phyloP scores from a whole-genome alignment of 2,888 invertebrate species.

The Eulithis testata region DNA sequence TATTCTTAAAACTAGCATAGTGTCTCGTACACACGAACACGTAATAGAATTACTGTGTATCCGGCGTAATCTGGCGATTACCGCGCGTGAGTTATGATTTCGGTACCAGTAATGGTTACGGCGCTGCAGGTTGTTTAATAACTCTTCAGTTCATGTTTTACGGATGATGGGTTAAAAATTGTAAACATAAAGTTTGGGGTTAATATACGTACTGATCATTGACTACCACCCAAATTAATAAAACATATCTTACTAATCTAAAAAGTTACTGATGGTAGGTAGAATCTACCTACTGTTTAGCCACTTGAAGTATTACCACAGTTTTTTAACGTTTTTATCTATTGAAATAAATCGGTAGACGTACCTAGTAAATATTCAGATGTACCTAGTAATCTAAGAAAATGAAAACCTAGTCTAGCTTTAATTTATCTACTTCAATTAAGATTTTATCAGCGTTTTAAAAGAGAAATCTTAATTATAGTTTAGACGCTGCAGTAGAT shows the following conservation, averaged over 20 bases:
- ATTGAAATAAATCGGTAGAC: too few species aligned
- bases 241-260: too few species aligned
- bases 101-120: constrained; percentile 35
- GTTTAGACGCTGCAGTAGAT: constrained; percentile 51
- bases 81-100: constrained; percentile 40
- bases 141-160: constrained; percentile 12
- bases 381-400: constrained; percentile 2
- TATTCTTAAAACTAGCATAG: constrained; percentile 11
- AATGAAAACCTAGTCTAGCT: constrained; percentile 18
- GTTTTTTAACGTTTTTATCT: too few species aligned
- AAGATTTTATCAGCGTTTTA: constrained; percentile 41
- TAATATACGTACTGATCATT: too few species aligned
- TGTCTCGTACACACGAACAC: constrained; percentile 33
- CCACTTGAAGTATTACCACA: too few species aligned
- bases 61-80: constrained; percentile 44
- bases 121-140: constrained; percentile 1
- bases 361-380: too few species aligned
- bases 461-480: constrained; percentile 59
- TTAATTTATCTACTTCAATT: constrained; percentile 28
- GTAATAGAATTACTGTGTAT: constrained; percentile 47
- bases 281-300: too few species aligned
- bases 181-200: too few species aligned
- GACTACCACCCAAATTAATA: too few species aligned
- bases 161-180: background rate
- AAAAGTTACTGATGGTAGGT: too few species aligned